Percentiles rank a stretch among this genome's conserved stretches.
These are phyloP conservation scores for Heliconius hermathena DNA, from an alignment of 1,140 invertebrate genomes.

Conservation along the genomic window DNA sequence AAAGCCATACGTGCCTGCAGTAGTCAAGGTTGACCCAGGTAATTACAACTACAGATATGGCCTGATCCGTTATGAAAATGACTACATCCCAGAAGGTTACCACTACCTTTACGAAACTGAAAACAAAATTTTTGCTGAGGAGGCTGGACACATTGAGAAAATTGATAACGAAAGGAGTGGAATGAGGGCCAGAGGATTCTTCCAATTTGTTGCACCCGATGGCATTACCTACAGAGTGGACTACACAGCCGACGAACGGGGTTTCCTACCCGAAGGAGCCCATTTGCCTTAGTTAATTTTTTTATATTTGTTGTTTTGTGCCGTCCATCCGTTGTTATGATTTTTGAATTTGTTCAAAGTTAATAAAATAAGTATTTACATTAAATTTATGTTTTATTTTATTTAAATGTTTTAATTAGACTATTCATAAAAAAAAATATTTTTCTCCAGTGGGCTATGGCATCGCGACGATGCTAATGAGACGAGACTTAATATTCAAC, in stretches of 20 bases:
- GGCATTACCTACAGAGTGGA: slow-evolving; percentile 86
- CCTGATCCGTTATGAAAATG: slow-evolving; percentile 70
- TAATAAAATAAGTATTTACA: slow-evolving; percentile 17
- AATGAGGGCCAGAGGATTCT: slow-evolving; percentile 81
- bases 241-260: slow-evolving; percentile 86
- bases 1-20: slow-evolving; percentile 10
- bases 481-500: too few relatives aligned
- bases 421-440: too few relatives aligned
- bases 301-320: background rate
- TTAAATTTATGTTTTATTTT: background rate
- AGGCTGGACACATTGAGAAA: slow-evolving; percentile 80
- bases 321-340: slow-evolving; percentile 23
- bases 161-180: slow-evolving; percentile 78
- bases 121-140: slow-evolving; percentile 83
- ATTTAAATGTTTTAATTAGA: too few relatives aligned
- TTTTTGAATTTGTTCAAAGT: slow-evolving; percentile 22
- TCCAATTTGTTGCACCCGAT: slow-evolving; percentile 83
- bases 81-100: slow-evolving; percentile 71
- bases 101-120: slow-evolving; percentile 84
- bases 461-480: too few relatives aligned
- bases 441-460: too few relatives aligned
- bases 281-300: slow-evolving; percentile 71
- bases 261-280: slow-evolving; percentile 83
- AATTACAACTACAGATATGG: slow-evolving; percentile 64
- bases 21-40: background rate